Conservation (phyloP, 2,113 vertebrate species). For the Rhinolophus sinicus region DNA sequence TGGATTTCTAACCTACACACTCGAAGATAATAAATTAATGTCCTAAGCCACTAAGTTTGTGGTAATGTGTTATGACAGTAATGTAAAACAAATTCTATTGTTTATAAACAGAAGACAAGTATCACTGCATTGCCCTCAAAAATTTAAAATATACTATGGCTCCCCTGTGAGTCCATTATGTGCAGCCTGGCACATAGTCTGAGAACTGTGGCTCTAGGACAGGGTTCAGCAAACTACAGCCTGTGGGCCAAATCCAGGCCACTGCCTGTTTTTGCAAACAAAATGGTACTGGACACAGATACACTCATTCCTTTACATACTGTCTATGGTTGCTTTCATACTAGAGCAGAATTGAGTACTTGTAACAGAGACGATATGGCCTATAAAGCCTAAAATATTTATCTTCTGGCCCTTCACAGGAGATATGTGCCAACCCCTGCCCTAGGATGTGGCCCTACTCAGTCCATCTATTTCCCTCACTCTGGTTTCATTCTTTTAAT, state of each 20-base stretch:
- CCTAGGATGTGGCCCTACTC: background rate
- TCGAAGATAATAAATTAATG: background rate
- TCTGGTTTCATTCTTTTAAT: background rate
- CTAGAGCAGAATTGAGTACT: background rate
- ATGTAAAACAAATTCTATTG: background rate
- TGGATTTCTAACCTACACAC: conserved; percentile 4
- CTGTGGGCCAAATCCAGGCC: background rate
- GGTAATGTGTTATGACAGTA: background rate
- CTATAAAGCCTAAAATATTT: background rate
- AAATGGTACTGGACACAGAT: background rate
- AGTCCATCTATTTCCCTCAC: background rate
- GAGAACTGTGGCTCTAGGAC: conserved; percentile 27
- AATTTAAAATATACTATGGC: background rate
- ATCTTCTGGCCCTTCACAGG: conserved; percentile 8
- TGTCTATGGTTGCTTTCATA: background rate
- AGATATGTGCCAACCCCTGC: background rate
- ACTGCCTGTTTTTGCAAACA: conserved; percentile 27
- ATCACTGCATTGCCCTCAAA: conserved; percentile 22
- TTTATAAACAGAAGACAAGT: background rate
- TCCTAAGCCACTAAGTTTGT: conserved; percentile 28
- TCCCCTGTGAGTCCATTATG: background rate
- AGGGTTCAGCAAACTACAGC: background rate
- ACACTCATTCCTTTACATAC: background rate
- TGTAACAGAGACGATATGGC: background rate
- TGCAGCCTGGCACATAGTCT: background rate